phyloP scores from a whole-genome alignment of 2,113 vertebrate species.

The Ameiurus melas region DNA sequence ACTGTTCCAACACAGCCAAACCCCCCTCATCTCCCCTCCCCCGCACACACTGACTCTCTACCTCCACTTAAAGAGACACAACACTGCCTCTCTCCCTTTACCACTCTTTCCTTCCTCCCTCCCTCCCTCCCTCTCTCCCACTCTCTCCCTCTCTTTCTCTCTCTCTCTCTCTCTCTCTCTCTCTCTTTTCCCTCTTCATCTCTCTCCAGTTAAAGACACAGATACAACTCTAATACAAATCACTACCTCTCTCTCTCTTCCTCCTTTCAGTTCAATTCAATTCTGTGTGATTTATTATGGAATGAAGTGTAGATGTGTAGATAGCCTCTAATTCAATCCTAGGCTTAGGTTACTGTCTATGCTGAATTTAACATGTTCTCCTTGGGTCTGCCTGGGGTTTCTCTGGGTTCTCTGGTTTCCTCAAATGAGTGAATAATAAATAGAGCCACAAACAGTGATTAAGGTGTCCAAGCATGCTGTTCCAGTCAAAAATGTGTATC shows the following conservation, averaged over 20 bases:
- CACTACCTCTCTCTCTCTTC: slow-evolving; percentile 2
- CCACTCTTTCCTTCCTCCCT: neutral
- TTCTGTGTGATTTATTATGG: neutral
- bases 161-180: slow-evolving; percentile 17
- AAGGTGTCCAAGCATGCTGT: neutral
- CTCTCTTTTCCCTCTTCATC: slow-evolving; percentile 28
- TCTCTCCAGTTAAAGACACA: slow-evolving; percentile 23
- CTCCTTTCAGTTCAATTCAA: neutral
- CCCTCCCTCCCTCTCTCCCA: slow-evolving; percentile 22
- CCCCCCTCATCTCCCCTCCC: slow-evolving; percentile 49
- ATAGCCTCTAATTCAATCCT: neutral
- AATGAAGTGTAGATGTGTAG: neutral
- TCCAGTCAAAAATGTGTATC: no score
- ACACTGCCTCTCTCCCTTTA: slow-evolving; percentile 30
- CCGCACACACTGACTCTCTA: slow-evolving; percentile 47
- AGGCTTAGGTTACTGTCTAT: neutral
- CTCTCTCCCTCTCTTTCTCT: slow-evolving; percentile 19
- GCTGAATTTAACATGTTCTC: neutral
- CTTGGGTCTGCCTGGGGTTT: neutral
- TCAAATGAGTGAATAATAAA: neutral
- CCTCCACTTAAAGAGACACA: slow-evolving; percentile 76
- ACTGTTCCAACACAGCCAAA: slow-evolving; percentile 57
- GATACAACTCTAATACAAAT: neutral
- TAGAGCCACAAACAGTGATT: neutral
- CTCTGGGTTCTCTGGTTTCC: neutral